Percentiles rank a stretch among this genome's conserved stretches.
These are phyloP conservation scores for Phalera bucephala DNA, from an alignment of 2,888 invertebrate genomes.

Conservation along the genomic window DNA sequence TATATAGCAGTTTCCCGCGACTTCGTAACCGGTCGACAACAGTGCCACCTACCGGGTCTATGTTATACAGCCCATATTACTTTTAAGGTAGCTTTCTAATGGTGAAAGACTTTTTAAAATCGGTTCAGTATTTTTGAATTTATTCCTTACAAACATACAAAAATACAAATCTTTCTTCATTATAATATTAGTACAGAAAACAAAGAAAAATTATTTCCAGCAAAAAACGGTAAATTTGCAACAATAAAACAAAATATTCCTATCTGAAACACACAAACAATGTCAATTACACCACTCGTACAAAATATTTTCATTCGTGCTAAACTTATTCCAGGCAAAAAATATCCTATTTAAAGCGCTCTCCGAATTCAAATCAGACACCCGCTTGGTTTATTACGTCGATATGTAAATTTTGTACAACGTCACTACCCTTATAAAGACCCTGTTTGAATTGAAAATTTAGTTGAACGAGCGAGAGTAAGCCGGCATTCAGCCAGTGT, in stretches of 20 bases:
- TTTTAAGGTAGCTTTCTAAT: too few relatives aligned
- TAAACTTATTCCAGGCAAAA: conserved; percentile 31
- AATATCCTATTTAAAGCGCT: conserved; percentile 54
- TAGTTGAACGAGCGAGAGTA: conserved; percentile 75
- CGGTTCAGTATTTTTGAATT: too few relatives aligned
- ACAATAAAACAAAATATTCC: conserved; percentile 5
- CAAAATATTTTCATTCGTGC: conserved; percentile 6
- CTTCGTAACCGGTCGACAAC: too few relatives aligned
- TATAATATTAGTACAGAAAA: too few relatives aligned
- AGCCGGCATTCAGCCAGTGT: conserved; percentile 71
- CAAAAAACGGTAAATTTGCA: too few relatives aligned
- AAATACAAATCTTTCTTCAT: too few relatives aligned
- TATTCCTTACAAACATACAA: too few relatives aligned
- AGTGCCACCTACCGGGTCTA: too few relatives aligned
- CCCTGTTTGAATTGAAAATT: conserved; percentile 83
- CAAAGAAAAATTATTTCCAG: too few relatives aligned
- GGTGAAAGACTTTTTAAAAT: too few relatives aligned
- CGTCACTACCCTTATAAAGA: conserved; percentile 83
- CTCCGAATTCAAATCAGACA: conserved; percentile 74
- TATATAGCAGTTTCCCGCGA: too few relatives aligned
- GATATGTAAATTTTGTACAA: conserved; percentile 81
- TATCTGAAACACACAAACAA: conserved; percentile 9
- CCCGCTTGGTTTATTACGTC: conserved; percentile 78
- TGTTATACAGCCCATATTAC: too few relatives aligned
- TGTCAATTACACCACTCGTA: conserved; percentile 15